Evolutionary conservation across 2,113 vertebrate genomes (phyloP).

Genomic region (Eonycteris spelaea): DNA sequence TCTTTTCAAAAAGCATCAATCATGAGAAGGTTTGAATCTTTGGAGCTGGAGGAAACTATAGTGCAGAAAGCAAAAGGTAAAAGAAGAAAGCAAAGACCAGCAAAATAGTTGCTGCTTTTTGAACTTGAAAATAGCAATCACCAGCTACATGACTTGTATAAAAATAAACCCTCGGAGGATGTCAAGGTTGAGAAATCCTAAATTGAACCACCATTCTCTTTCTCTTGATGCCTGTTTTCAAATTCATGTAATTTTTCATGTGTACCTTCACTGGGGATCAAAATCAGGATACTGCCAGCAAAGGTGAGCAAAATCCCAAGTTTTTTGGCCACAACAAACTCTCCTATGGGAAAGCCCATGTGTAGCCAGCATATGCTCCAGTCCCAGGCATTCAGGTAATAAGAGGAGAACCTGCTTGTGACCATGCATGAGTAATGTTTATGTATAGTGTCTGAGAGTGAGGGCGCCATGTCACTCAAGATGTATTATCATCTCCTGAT

Average conservation of each 20-base stretch:
- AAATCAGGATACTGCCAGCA: not conserved
- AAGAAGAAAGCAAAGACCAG: not conserved
- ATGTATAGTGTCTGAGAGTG: not conserved
- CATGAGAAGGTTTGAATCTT: not conserved
- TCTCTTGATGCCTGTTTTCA: not conserved
- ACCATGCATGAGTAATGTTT: not conserved
- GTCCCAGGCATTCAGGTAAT: not conserved
- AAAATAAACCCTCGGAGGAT: not conserved
- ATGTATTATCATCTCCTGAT: not conserved
- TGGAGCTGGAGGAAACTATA: not conserved
- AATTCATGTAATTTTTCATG: not conserved
- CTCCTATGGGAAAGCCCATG: not conserved
- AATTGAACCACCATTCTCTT: not conserved
- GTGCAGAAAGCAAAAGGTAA: not conserved
- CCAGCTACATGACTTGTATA: not conserved
- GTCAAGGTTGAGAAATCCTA: not conserved
- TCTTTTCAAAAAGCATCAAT: slow-evolving; percentile 11
- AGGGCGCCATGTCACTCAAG: not conserved
- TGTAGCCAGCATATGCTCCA: not conserved
- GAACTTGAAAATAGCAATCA: not conserved
- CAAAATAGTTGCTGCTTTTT: not conserved
- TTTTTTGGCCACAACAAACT: not conserved
- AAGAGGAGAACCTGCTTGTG: not conserved
- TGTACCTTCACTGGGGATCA: not conserved
- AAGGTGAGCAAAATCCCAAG: not conserved